Conservation (phyloP, 2,113 vertebrate genomes). For the Nycticryphes semicollaris region DNA sequence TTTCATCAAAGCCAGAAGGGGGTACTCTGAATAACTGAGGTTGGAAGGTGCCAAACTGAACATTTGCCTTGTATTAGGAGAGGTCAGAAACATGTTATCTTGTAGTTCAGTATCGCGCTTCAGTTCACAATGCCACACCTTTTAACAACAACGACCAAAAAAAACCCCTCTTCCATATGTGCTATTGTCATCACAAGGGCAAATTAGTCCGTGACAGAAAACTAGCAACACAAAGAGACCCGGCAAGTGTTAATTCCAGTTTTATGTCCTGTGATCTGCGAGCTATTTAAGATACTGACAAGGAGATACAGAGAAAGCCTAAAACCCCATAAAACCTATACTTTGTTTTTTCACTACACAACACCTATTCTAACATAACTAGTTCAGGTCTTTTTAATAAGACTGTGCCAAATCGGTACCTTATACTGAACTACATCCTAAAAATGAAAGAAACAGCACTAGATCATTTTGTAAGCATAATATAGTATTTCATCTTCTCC, state of each 20-base stretch:
- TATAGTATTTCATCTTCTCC: background rate
- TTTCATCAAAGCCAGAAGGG: background rate
- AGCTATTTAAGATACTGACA: background rate
- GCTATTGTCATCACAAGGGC: background rate
- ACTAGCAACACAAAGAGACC: background rate
- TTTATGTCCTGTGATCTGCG: background rate
- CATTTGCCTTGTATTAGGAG: background rate
- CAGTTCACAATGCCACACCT: background rate
- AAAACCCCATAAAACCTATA: background rate
- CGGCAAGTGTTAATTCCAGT: background rate
- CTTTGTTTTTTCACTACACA: background rate
- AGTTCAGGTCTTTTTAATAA: background rate
- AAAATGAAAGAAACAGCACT: constrained; percentile 5
- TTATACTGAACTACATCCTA: background rate
- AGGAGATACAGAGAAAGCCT: background rate
- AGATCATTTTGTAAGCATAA: constrained; percentile 7
- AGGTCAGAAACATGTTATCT: background rate
- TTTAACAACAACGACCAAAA: background rate
- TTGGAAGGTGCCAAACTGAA: background rate
- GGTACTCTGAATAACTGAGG: background rate
- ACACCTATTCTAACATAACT: background rate
- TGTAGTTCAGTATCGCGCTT: background rate
- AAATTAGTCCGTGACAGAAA: constrained; percentile 1
- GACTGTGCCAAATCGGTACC: background rate
- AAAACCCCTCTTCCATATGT: background rate